Percentiles rank a stretch among this genome's conserved stretches.
Evolutionary conservation across 2,888 invertebrate species (phyloP).

Genomic region (Cosmia trapezina): DNA sequence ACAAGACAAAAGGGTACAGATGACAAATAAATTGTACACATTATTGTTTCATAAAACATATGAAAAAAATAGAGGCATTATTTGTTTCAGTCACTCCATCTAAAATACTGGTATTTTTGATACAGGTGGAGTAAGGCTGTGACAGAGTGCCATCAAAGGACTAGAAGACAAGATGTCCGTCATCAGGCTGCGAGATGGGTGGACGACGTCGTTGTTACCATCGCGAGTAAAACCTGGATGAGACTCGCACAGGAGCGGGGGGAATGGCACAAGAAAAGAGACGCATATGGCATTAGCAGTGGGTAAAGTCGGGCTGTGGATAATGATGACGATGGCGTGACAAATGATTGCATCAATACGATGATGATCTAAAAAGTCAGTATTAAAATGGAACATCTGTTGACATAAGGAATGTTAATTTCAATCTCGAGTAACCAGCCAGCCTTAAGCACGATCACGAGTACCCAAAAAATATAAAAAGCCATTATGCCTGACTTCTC

Average conservation of each 20-base stretch:
- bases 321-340: too few species aligned
- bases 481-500: conserved; percentile 6
- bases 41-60: conserved; percentile 31
- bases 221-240: too few species aligned
- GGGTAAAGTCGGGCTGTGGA: too few species aligned
- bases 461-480: conserved; percentile 1
- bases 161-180: too few species aligned
- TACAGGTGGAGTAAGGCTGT: too few species aligned
- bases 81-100: neutral
- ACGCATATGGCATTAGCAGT: too few species aligned
- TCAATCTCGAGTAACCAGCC: neutral
- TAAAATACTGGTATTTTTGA: too few species aligned
- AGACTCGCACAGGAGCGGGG: too few species aligned
- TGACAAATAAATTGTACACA: conserved; percentile 50
- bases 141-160: too few species aligned
- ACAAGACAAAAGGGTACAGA: conserved; percentile 31
- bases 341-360: neutral
- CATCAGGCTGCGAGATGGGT: too few species aligned
- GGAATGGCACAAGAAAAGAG: too few species aligned
- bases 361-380: neutral
- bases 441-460: neutral
- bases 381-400: neutral
- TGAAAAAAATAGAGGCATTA: conserved; percentile 6
- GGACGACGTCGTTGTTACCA: too few species aligned
- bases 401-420: neutral